A percentile compares a stretch with the other conserved stretches of the same genome.
phyloP scores from a whole-genome alignment of 2,888 invertebrate genomes.

The Neoaliturus tenellus region DNA sequence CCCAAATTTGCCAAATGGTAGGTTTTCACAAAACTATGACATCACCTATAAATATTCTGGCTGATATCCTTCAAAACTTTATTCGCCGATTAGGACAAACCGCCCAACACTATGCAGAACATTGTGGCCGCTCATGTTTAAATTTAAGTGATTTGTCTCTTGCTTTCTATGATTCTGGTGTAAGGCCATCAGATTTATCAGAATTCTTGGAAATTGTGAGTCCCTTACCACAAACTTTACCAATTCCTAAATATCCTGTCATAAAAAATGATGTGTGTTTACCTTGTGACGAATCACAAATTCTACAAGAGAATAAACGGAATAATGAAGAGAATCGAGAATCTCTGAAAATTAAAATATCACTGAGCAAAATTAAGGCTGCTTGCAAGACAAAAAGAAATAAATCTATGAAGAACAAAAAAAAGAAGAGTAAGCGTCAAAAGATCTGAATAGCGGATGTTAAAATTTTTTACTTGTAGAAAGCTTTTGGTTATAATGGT shows the following conservation, averaged over 20 bases:
- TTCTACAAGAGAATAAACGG: background rate
- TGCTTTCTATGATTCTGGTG: slow-evolving; percentile 8
- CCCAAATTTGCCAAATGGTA: slow-evolving; percentile 35
- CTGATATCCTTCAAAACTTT: background rate
- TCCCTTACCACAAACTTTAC: background rate
- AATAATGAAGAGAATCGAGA: background rate
- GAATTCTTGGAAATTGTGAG: background rate
- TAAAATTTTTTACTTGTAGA: too few species aligned
- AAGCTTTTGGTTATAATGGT: too few species aligned
- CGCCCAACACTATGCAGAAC: background rate
- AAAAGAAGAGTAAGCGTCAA: slow-evolving; percentile 3
- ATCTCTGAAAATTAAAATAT: slow-evolving; percentile 30
- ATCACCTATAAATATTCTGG: background rate
- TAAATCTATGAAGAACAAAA: background rate
- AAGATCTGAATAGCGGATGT: too few species aligned
- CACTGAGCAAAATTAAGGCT: slow-evolving; percentile 13
- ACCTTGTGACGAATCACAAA: background rate
- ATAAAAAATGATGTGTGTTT: background rate
- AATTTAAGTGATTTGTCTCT: slow-evolving; percentile 1
- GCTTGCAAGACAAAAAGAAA: background rate
- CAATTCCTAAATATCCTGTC: background rate
- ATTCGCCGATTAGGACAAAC: background rate
- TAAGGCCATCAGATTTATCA: background rate
- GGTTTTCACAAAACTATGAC: slow-evolving; percentile 5
- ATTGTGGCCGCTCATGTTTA: slow-evolving; percentile 10